Percentiles rank a stretch among this genome's conserved stretches.
Evolutionary conservation across 2,113 vertebrate species (phyloP).

Genomic region (Aegithalos caudatus): DNA sequence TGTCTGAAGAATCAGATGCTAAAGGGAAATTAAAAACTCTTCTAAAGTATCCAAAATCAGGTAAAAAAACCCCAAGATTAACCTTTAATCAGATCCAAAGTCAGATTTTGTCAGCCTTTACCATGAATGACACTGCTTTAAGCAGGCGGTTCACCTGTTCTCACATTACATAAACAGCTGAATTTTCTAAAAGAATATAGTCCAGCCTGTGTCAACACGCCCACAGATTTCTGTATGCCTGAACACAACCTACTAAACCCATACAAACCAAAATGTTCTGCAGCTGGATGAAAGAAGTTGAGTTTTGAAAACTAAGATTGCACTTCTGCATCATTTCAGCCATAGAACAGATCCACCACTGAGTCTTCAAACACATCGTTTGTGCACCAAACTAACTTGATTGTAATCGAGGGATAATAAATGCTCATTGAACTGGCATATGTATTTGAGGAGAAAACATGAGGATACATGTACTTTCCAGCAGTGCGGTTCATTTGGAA

Average conservation of each 20-base stretch:
- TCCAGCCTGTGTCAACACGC: not conserved
- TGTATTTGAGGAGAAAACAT: fast-evolving
- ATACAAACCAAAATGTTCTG: not conserved
- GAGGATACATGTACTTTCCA: not conserved
- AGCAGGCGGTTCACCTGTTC: not conserved
- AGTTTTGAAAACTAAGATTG: not conserved
- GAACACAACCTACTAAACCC: not conserved
- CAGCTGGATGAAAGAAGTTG: not conserved
- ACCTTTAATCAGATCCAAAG: not conserved
- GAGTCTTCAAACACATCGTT: not conserved
- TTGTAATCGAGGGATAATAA: not conserved
- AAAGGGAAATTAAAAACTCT: not conserved
- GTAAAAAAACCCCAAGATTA: not conserved
- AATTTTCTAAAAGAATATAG: not conserved
- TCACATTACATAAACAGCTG: not conserved
- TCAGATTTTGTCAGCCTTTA: not conserved
- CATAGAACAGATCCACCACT: not conserved
- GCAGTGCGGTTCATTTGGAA: not conserved
- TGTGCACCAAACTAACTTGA: not conserved
- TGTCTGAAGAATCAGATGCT: not conserved
- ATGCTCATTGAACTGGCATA: not conserved
- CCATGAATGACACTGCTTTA: not conserved
- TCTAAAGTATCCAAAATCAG: not conserved
- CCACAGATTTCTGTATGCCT: not conserved
- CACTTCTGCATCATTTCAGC: not conserved